A percentile compares a stretch with the other conserved stretches of the same genome.
These are phyloP conservation scores for Pontoporia blainvillei DNA, from an alignment of 2,113 vertebrate species.

Conservation along the genomic window DNA sequence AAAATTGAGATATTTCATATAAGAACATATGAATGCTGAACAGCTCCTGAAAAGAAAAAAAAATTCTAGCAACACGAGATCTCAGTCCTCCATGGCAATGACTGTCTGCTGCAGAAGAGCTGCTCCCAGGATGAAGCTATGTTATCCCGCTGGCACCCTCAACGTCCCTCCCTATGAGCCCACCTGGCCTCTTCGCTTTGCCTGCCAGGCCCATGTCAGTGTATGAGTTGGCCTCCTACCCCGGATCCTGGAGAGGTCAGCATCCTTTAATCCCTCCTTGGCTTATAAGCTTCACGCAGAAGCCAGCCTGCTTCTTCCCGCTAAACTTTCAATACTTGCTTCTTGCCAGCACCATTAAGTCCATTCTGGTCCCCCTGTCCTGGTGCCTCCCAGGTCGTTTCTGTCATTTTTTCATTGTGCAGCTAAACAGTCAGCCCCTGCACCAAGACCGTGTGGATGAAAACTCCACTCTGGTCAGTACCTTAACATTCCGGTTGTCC, in stretches of 20 bases:
- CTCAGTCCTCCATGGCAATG: not conserved
- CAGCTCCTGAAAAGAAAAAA: not conserved
- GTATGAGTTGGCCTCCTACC: not conserved
- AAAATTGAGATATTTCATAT: not conserved
- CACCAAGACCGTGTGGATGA: not conserved
- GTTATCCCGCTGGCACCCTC: not conserved
- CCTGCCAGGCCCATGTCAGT: not conserved
- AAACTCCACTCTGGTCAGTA: slow-evolving; percentile 54
- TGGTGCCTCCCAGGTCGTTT: not conserved
- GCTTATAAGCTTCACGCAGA: not conserved
- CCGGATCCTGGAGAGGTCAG: not conserved
- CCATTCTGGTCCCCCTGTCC: not conserved
- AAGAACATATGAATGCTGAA: not conserved
- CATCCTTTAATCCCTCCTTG: not conserved
- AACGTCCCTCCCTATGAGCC: rapidly evolving
- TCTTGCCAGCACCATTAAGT: not conserved
- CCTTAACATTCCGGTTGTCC: slow-evolving; percentile 89
- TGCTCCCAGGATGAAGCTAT: not conserved
- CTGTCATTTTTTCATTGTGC: not conserved
- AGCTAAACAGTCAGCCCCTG: not conserved
- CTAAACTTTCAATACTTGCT: not conserved
- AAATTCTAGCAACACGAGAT: not conserved
- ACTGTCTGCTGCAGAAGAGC: not conserved
- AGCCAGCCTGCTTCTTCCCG: not conserved
- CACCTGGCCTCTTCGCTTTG: not conserved